Base-by-base conservation (phyloP, 2,888 invertebrate genomes). In the Megaustenia siamemsis region DNA sequence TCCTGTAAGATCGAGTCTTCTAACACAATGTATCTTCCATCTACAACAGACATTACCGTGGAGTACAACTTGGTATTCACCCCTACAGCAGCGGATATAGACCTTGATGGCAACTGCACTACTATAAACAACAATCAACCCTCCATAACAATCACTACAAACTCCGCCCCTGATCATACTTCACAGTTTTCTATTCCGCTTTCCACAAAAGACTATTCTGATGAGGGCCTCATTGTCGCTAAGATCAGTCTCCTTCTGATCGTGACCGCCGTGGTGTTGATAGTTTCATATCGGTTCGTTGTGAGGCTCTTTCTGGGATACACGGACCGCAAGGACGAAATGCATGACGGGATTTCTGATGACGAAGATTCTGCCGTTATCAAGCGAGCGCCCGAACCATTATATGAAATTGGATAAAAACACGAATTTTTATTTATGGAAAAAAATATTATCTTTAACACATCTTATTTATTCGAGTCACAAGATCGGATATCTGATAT, bases 271-370 rank as follows among this genome's bases (percentile, higher is more conserved):
- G 85, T 87, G 15, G 87, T 87, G 1, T 76, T 87, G 38, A 75
- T 87, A 8, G 77, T 77, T 10, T 81, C 87, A 35, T 87, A 87
- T 71, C 83, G 82, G 63, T 87, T 87, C 53, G 87, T 87, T n/a
- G 87, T 87, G 66, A 66, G 86, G 1, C 86, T 87, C 21, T 87
- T 86, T 32, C 82, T 86, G 28, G 87, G 87, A 24, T 87, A 87
- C 56, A 21, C 86, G 12, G 87, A 87, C 66, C 81, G 86, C 38
- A 87, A 87, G 53, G 87, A 87, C 21, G 87, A 87, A 38, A 38
- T 80, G n/a, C 79, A 73, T 0, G 84, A 84, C 66, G 84, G 69
- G 0, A 43, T 80, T 28, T 84, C 84, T 4, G 84, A 84, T 53
- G 79, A 84, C 35, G 84, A 84, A 35, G 84, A 84, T 43, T 84